A percentile compares a stretch with the other conserved stretches of the same genome.
Conservation (phyloP, 1,140 invertebrate genomes). For the Babylonia areolata region DNA sequence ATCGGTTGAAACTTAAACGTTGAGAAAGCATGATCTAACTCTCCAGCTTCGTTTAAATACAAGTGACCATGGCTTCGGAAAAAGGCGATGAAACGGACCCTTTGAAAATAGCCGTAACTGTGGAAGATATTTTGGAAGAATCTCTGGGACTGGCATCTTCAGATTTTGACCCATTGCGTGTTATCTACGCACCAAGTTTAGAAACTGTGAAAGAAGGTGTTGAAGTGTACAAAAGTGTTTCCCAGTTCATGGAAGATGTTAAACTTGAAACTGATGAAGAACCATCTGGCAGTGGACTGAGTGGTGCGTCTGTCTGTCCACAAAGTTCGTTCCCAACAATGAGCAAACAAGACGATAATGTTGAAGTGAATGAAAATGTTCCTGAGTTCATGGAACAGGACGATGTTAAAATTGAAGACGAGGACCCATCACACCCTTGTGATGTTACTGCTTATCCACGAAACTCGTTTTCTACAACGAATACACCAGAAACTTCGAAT, state of each 20-base stretch:
- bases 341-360: too few species aligned
- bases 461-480: too few species aligned
- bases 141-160: constrained; percentile 2
- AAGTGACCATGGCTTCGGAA: not conserved
- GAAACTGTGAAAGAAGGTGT: not conserved
- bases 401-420: not conserved
- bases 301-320: too few species aligned
- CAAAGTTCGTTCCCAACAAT: too few species aligned
- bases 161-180: constrained; percentile 15
- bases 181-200: constrained; percentile 1
- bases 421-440: not conserved
- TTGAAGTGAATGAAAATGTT: too few species aligned
- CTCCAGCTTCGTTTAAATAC: not conserved
- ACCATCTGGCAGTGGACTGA: too few species aligned
- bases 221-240: constrained; percentile 17
- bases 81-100: not conserved
- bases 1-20: too few species aligned
- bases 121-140: not conserved
- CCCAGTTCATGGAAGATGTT: constrained; percentile 3
- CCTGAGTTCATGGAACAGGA: too few species aligned
- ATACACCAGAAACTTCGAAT: not conserved
- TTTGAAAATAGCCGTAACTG: not conserved
- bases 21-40: too few species aligned
- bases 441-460: too few species aligned
- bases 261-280: too few species aligned